Conservation (phyloP, 1,140 invertebrate species). For the Drosophila triauraria region DNA sequence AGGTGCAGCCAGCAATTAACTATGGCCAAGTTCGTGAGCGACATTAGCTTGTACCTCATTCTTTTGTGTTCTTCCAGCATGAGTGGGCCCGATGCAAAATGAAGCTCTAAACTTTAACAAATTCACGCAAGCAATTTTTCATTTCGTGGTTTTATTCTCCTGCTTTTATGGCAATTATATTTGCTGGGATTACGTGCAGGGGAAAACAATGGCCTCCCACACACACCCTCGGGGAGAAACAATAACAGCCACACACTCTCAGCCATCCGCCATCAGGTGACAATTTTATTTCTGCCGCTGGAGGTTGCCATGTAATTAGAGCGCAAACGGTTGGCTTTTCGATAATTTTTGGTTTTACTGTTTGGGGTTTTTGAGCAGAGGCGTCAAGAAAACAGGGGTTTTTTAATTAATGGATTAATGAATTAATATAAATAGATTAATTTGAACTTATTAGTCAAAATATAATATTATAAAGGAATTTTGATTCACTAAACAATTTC, state of each 20-base stretch:
- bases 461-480: too few relatives aligned
- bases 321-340: constrained; percentile 66
- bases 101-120: constrained; percentile 82
- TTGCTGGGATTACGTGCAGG: constrained; percentile 56
- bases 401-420: too few relatives aligned
- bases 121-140: constrained; percentile 75
- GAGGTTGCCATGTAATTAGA: constrained; percentile 59
- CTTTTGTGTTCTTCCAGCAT: not conserved
- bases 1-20: constrained; percentile 74
- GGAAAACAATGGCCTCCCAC: constrained; percentile 27
- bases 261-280: constrained; percentile 54
- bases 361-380: constrained; percentile 2
- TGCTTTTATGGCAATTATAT: constrained; percentile 53
- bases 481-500: too few relatives aligned
- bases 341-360: constrained; percentile 59
- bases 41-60: constrained; percentile 32
- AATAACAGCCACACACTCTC: constrained; percentile 1
- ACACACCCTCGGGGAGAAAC: constrained; percentile 20
- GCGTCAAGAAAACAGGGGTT: not conserved
- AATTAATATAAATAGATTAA: too few relatives aligned
- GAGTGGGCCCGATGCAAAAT: constrained; percentile 49
- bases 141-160: constrained; percentile 14
- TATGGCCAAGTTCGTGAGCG: constrained; percentile 61
- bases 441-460: too few relatives aligned
- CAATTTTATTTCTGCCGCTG: constrained; percentile 48